phyloP scores from a whole-genome alignment of 2,888 invertebrate species.

The Erynnis tages region DNA sequence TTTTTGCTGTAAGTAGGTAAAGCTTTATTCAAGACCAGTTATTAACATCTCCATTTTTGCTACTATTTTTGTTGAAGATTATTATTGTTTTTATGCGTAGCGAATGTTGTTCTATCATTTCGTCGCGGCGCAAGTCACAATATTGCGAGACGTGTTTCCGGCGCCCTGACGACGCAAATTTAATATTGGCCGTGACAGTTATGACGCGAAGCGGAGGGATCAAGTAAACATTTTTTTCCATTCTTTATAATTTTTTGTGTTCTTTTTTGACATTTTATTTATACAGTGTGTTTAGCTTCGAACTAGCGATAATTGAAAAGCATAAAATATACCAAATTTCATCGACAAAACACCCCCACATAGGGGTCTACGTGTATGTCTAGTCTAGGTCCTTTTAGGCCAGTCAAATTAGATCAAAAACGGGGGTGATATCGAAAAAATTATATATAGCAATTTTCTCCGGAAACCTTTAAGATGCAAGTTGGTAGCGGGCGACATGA shows the following conservation, averaged over 20 bases:
- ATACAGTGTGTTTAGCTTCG: too few species aligned
- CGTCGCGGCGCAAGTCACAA: conserved; percentile 56
- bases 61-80: not conserved
- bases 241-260: not conserved
- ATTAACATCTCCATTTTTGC: not conserved
- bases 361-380: too few species aligned
- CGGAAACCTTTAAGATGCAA: too few species aligned
- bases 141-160: conserved; percentile 52
- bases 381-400: too few species aligned
- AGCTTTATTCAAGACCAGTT: too few species aligned
- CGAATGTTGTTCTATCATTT: conserved; percentile 32
- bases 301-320: too few species aligned
- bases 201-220: conserved; percentile 41
- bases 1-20: not conserved
- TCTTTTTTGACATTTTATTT: not conserved
- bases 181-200: conserved; percentile 68
- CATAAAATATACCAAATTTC: too few species aligned
- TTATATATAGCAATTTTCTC: too few species aligned
- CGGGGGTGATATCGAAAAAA: too few species aligned
- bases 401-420: too few species aligned
- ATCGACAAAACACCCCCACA: too few species aligned
- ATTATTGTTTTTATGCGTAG: conserved; percentile 7
- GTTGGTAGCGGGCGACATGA: too few species aligned
- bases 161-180: conserved; percentile 65
- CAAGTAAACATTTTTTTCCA: conserved; percentile 11